These are phyloP conservation scores for Argyresthia albistria DNA, from an alignment of 2,888 invertebrate genomes.

Conservation along the genomic window DNA sequence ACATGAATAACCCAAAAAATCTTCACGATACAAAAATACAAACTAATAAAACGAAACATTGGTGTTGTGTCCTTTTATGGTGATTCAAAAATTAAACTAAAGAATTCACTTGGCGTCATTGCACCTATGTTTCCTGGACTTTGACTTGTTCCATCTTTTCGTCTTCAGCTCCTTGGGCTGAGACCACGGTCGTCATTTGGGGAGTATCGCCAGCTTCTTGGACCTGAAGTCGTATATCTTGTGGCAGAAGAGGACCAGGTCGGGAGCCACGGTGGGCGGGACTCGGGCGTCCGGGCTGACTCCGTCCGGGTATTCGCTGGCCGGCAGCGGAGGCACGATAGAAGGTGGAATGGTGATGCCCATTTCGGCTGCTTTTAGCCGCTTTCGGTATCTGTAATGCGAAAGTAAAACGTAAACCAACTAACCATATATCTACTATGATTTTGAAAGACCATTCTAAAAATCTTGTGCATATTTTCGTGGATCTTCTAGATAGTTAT, in stretches of 20 bases:
- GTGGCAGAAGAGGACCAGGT: conserved; percentile 94
- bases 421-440: background rate
- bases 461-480: no score
- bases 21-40: background rate
- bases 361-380: conserved; percentile 84
- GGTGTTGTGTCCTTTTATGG: conserved; percentile 7
- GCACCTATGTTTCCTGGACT: no score
- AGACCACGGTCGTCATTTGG: conserved; percentile 38
- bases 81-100: background rate
- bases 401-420: background rate
- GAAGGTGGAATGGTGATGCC: conserved; percentile 78
- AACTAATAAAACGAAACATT: conserved; percentile 5
- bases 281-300: conserved; percentile 74
- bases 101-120: background rate
- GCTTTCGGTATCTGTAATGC: conserved; percentile 83
- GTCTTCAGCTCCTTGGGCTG: background rate
- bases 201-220: conserved; percentile 76
- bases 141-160: background rate
- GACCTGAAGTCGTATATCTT: conserved; percentile 95
- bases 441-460: no score
- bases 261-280: conserved; percentile 76
- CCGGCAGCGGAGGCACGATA: conserved; percentile 80
- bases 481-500: no score
- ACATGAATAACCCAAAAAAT: background rate
- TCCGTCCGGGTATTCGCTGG: conserved; percentile 69